A percentile compares a stretch with the other conserved stretches of the same genome.
These are phyloP conservation scores for Gymnopithys bicolor DNA, from an alignment of 2,797 vertebrate genomes.

Conservation along the genomic window DNA sequence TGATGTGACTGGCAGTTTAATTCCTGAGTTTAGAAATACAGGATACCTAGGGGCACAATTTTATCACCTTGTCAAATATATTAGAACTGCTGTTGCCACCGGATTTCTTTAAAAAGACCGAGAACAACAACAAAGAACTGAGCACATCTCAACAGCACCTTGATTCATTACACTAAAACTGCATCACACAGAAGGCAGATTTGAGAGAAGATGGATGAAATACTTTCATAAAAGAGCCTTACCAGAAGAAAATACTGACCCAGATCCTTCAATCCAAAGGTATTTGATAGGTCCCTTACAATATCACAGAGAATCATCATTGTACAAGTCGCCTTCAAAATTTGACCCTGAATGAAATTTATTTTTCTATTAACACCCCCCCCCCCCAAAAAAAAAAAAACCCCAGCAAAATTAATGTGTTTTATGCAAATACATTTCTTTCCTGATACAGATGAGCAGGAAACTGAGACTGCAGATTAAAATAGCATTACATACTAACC, in stretches of 20 bases:
- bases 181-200: not conserved
- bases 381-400: not conserved
- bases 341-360: not conserved
- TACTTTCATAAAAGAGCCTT: not conserved
- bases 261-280: not conserved
- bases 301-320: not conserved
- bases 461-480: not conserved
- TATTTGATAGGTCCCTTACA: not conserved
- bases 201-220: not conserved
- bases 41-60: not conserved
- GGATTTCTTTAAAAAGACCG: not conserved
- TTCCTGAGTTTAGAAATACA: conserved; percentile 58
- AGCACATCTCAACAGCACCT: not conserved
- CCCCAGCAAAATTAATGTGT: not conserved
- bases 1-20: conserved; percentile 46
- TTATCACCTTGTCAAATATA: not conserved
- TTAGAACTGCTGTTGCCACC: not conserved
- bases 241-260: not conserved
- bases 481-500: not conserved
- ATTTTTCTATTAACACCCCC: not conserved
- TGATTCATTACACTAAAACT: not conserved
- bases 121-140: not conserved
- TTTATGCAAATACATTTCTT: not conserved
- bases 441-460: not conserved
- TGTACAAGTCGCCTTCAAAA: not conserved